A percentile compares a stretch with the other conserved stretches of the same genome.
These are phyloP conservation scores for Ypsolopha sequella DNA, from an alignment of 2,888 invertebrate species.

Conservation along the genomic window DNA sequence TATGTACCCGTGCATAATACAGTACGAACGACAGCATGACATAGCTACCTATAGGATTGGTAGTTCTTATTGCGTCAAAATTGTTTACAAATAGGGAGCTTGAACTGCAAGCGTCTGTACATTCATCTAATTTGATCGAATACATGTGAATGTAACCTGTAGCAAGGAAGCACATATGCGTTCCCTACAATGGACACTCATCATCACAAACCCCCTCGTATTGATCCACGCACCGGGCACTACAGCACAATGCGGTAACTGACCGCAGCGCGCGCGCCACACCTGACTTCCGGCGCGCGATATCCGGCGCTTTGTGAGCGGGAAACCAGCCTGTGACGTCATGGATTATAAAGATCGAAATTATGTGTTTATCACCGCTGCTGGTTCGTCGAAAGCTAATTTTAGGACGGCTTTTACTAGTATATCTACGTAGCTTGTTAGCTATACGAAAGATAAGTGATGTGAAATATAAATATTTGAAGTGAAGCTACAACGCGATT, in stretches of 20 bases:
- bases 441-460: too few relatives aligned
- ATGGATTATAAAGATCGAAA: conserved; percentile 21
- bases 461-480: too few relatives aligned
- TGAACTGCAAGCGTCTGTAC: too few relatives aligned
- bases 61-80: too few relatives aligned
- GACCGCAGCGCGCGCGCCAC: conserved; percentile 14
- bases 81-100: too few relatives aligned
- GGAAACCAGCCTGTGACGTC: conserved; percentile 36
- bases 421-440: background rate
- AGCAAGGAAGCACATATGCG: too few relatives aligned
- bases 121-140: background rate
- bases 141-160: too few relatives aligned
- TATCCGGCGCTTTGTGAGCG: conserved; percentile 44
- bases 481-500: too few relatives aligned
- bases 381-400: background rate
- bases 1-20: too few relatives aligned
- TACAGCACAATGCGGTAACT: conserved; percentile 8
- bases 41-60: too few relatives aligned
- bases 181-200: background rate
- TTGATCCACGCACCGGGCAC: background rate
- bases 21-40: too few relatives aligned
- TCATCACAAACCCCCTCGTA: background rate
- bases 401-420: background rate
- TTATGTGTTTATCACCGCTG: background rate
- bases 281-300: conserved; percentile 42